Conservation (phyloP, 2,113 vertebrate species). For the Zootoca vivipara region DNA sequence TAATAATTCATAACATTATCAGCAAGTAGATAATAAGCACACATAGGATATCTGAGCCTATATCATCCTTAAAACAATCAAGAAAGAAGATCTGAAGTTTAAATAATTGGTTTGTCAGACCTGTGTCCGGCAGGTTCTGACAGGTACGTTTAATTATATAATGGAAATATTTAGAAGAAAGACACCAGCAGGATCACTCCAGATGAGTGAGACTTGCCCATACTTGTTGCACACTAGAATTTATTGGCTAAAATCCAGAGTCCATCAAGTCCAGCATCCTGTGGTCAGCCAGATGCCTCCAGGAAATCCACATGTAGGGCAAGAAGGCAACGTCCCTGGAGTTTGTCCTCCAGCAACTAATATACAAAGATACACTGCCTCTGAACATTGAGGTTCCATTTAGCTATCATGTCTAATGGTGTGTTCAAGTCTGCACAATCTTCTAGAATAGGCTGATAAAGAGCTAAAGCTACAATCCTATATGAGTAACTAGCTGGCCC, state of each 20-base stretch:
- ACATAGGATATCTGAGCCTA: background rate
- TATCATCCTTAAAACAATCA: background rate
- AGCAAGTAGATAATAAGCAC: background rate
- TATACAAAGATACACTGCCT: background rate
- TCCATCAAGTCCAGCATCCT: background rate
- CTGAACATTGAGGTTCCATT: background rate
- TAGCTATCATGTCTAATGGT: background rate
- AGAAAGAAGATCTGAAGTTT: background rate
- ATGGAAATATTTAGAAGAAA: conserved; percentile 11
- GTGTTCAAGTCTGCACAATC: no score
- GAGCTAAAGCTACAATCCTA: no score
- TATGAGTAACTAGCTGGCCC: no score
- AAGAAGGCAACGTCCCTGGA: background rate
- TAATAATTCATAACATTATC: background rate
- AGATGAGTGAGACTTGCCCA: background rate
- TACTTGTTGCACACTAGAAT: background rate
- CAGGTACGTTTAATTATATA: background rate
- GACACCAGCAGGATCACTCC: background rate
- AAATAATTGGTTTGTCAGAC: background rate
- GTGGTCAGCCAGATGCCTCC: background rate
- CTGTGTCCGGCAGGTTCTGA: background rate
- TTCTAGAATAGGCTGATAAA: no score
- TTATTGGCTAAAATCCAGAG: background rate
- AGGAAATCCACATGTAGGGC: background rate
- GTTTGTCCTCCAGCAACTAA: background rate